Evolutionary conservation across 2,888 invertebrate species (phyloP).

Genomic region (Teleogryllus oceanicus): DNA sequence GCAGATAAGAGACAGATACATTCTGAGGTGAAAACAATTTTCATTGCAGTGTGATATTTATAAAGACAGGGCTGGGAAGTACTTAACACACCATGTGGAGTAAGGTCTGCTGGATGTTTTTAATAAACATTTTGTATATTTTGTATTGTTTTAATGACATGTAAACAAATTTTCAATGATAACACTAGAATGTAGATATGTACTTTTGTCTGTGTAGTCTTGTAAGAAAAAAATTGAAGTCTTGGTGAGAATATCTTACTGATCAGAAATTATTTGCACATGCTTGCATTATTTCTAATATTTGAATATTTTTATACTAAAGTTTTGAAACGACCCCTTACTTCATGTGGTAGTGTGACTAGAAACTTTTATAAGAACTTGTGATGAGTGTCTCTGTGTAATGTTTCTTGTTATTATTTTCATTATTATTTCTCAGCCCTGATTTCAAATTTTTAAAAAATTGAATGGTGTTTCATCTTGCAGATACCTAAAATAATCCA

Average conservation of each 20-base stretch:
- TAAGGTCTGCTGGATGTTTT: constrained; percentile 31
- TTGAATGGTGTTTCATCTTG: no score
- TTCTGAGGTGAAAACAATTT: background rate
- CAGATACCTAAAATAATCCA: no score
- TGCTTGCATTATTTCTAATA: constrained; percentile 29
- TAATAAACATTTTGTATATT: constrained; percentile 20
- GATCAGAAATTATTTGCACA: constrained; percentile 27
- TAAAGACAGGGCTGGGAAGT: background rate
- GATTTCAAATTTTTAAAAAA: no score
- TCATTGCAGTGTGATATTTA: background rate
- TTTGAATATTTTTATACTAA: constrained; percentile 36
- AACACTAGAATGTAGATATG: background rate
- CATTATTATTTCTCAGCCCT: no score
- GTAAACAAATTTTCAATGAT: background rate
- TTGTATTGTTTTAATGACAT: background rate
- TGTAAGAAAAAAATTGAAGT: background rate
- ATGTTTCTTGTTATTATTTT: background rate
- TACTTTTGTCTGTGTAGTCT: constrained; percentile 24
- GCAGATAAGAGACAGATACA: background rate
- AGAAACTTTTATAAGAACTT: constrained; percentile 21
- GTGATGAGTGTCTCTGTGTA: constrained; percentile 19
- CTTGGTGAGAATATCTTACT: no score
- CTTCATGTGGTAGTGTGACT: constrained; percentile 33
- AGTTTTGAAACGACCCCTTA: constrained; percentile 29
- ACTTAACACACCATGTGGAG: constrained; percentile 33